Evolutionary conservation across 2,797 vertebrate genomes (phyloP).

Genomic region (Hemibagrus guttatus): DNA sequence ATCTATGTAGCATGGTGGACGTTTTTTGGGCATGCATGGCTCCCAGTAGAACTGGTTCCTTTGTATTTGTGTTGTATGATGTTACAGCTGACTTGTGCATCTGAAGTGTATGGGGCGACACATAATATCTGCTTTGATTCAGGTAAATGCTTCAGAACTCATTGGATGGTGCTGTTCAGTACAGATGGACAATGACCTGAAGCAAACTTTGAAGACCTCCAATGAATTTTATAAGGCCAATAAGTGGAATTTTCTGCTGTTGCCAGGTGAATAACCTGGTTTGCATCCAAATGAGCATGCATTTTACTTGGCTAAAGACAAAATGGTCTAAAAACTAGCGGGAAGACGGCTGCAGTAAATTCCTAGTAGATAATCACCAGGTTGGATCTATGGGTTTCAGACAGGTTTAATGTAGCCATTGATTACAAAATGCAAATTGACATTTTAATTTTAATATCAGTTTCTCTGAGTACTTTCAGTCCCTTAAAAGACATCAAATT

Average conservation of each 20-base stretch:
- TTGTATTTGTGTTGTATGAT: neutral
- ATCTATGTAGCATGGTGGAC: neutral
- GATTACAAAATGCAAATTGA: neutral
- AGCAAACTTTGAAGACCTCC: neutral
- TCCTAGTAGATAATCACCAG: neutral
- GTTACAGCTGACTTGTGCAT: neutral
- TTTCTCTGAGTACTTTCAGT: neutral
- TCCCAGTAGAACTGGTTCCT: neutral
- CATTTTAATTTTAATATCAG: neutral
- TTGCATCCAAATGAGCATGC: neutral
- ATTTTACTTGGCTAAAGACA: neutral
- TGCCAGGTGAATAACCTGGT: neutral
- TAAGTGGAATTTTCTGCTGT: neutral
- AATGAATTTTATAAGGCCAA: neutral
- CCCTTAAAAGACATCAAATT: neutral
- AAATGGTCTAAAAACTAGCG: neutral
- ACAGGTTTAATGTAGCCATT: neutral
- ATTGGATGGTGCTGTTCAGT: constrained; percentile 16
- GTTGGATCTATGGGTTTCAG: neutral
- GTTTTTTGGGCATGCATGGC: neutral
- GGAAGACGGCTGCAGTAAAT: neutral
- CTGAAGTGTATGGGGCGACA: neutral
- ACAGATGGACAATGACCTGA: constrained; percentile 29
- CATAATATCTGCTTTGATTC: neutral
- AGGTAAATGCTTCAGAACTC: neutral